Base-by-base conservation (phyloP, 2,113 vertebrate species). In the Miniopterus natalensis region DNA sequence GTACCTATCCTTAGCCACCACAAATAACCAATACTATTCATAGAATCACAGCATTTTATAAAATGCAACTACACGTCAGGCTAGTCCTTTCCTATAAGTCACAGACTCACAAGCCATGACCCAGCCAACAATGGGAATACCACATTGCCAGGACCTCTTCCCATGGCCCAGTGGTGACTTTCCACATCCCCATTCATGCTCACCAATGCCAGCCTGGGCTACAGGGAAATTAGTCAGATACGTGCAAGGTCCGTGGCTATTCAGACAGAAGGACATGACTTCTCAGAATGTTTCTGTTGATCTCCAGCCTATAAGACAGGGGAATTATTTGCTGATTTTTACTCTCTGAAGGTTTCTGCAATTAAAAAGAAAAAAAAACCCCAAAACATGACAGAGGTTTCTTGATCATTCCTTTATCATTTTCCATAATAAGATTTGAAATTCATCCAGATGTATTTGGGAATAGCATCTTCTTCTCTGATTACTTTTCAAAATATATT, bases 391-490 rank as follows among this genome's bases (percentile, higher is more conserved):
- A 51, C 7, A 68, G 61, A 83, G 57, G 8, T 90, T 31, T 25
- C 20, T 85, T 40, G 47, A 6, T 51, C 61, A 68, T 96, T 95
- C 42, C 95, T 57, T 85, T 92, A 74, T 49, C 49, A 77, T 94
- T 93, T 94, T 93, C 65, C 73, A 77, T 89, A 57, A 74, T 88
- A 87, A 77, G 20, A 88, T 95, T 94, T 95, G 95, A 95, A 96
- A 86, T n/a, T 92, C 40, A 94, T 61, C 47, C 65, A 90, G 89
- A 57, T 87, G 40, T 20, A 15, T 59, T 59, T 86, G 70, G 61
- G 93, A 84, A 89, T 84, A 90, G 92, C 42, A 73, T 63, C 53
- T 59, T 63, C 73, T 80, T 92, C 84, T 96, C 81, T 97, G 27
- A 90, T 95, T 51, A 31, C 81, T 96, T 94, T 92, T 97, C 84